Evolutionary conservation across 2,113 vertebrate species (phyloP).

Genomic region (Australoheros scitulus): DNA sequence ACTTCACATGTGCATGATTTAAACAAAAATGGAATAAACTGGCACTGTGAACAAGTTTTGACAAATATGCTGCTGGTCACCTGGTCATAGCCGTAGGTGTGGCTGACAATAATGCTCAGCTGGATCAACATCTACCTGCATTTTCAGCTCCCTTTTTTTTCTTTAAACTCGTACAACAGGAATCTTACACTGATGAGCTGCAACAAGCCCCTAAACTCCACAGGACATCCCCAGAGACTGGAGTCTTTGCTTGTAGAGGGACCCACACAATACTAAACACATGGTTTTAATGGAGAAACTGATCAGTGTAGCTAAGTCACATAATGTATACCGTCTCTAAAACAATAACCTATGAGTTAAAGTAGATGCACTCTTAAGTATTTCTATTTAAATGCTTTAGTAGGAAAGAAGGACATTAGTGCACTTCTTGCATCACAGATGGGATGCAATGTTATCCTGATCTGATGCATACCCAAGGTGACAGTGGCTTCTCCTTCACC

Average conservation of each 20-base stretch:
- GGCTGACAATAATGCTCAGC: background rate
- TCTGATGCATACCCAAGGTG: constrained; percentile 33
- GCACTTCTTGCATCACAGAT: background rate
- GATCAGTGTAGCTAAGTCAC: background rate
- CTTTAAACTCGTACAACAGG: background rate
- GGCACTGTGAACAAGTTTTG: background rate
- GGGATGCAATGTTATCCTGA: background rate
- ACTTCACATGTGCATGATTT: background rate
- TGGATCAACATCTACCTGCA: background rate
- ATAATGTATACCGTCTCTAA: background rate
- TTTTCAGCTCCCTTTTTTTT: too few relatives aligned
- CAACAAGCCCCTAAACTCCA: background rate
- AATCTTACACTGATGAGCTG: background rate
- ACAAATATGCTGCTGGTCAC: background rate
- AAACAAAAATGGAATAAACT: background rate
- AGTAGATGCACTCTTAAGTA: background rate
- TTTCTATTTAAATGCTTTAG: background rate
- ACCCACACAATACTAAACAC: background rate
- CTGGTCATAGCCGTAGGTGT: background rate
- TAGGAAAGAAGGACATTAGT: background rate
- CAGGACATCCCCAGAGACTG: background rate
- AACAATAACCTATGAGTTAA: background rate
- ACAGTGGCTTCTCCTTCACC: constrained; percentile 55
- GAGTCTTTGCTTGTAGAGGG: background rate
- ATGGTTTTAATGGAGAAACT: background rate